Base-by-base conservation (phyloP, 2,797 vertebrate species). In the Pangasius krempfi region DNA sequence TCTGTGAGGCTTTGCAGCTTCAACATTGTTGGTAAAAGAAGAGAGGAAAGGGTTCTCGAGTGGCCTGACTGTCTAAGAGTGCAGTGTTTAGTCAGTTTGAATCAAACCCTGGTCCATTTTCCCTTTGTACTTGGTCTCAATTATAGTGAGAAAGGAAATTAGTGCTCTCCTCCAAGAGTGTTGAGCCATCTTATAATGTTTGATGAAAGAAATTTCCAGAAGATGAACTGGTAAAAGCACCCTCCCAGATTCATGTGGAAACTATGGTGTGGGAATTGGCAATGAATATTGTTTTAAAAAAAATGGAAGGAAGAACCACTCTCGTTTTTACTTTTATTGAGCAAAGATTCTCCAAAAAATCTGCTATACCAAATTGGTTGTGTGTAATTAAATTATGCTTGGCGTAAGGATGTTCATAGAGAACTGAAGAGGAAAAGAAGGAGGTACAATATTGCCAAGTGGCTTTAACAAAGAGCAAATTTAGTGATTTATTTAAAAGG, bases 371-470 rank as follows among this genome's bases (percentile, higher is more conserved):
- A 94, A 94, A 95, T 96, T 96, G 95, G 95, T 95, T 96, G 91
- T 94, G 94, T 95, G 96, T 96, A 96, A 97, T 95, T 94, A 93
- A 92, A 94, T 96, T 97, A 95, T 92, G 92, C 93, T 92, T 85
- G 84, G 93, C 88, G 84, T 18, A 40, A 92, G 92, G 93, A 93
- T 91, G 88, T 94, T 95, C 93, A 93, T 83, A 95, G 93, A 91
- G 90, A 90, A 92, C 91, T 91, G 92, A 93, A 94, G 91, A 91
- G 86, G 86, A 93, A 94, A 93, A 93, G 60, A 70, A 70, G 27
- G 81, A 93, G 90, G 94, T 89, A 92, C 91, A 92, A 92, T 93
- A 93, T 93, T 93, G 91, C 92, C 93, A 93, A 95, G 91, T 91
- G 94, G 94, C 93, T 94, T 92, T 94, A 94, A 96, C 94, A 95